Percentiles rank a stretch among this genome's conserved stretches.
Conservation (phyloP, 2,113 vertebrate genomes). For the Gila orcuttii region DNA sequence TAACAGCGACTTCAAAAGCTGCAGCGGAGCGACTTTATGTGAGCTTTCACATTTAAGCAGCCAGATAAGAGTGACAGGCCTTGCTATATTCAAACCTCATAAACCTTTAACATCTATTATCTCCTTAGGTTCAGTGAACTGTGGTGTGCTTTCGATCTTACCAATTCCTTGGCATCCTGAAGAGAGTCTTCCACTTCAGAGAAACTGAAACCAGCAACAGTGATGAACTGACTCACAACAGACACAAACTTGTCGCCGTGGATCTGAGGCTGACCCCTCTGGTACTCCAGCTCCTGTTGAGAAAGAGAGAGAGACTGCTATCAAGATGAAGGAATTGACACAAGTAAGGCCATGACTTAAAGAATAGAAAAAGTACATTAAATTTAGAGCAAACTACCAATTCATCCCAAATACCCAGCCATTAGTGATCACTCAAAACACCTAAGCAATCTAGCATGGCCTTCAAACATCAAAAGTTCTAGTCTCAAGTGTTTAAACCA, state of each 20-base stretch:
- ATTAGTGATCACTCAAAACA: background rate
- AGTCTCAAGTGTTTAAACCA: background rate
- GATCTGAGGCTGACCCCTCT: constrained; percentile 82
- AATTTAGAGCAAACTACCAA: background rate
- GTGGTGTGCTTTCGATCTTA: constrained; percentile 60
- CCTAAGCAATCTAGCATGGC: background rate
- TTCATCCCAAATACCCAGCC: background rate
- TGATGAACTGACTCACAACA: constrained; percentile 96
- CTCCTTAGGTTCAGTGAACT: background rate
- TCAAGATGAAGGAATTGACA: background rate
- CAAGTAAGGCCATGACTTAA: background rate
- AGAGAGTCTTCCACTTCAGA: constrained; percentile 95
- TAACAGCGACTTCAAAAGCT: constrained; percentile 40
- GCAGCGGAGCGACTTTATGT: background rate
- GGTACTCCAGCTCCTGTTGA: constrained; percentile 90
- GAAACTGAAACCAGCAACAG: constrained; percentile 96
- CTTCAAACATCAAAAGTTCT: background rate
- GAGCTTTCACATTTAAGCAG: background rate
- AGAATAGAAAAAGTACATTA: background rate
- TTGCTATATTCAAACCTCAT: background rate
- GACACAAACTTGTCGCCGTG: constrained; percentile 91
- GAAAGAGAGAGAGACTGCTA: background rate
- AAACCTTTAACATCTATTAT: constrained; percentile 25
- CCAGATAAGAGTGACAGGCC: constrained; percentile 25
- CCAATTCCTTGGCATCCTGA: constrained; percentile 90